Evolutionary conservation across 2,797 vertebrate genomes (phyloP).

Genomic region (Phoxinus dragarum): DNA sequence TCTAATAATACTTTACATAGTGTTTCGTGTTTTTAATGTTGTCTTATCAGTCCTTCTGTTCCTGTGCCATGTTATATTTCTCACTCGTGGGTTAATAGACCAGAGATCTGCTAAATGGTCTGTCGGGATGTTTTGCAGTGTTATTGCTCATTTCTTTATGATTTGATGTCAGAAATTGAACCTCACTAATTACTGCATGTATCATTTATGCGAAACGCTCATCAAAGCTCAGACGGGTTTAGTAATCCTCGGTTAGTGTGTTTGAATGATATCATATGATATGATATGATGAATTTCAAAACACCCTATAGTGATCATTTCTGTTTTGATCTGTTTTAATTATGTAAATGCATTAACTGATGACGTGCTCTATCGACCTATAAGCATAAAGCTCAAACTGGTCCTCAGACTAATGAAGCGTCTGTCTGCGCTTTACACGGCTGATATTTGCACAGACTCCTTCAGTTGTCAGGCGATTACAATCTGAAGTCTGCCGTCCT

Average conservation of each 20-base stretch:
- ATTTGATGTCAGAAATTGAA: slow-evolving; percentile 3
- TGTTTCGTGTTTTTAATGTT: not conserved
- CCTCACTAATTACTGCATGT: not conserved
- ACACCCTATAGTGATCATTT: not conserved
- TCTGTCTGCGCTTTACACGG: slow-evolving; percentile 34
- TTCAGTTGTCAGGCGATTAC: slow-evolving; percentile 21
- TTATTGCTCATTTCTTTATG: not conserved
- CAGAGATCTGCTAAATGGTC: not conserved
- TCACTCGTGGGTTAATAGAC: not conserved
- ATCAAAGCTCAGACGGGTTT: slow-evolving; percentile 1
- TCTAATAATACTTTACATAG: no score
- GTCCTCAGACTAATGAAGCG: slow-evolving; percentile 19
- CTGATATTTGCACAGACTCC: slow-evolving; percentile 34
- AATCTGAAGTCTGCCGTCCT: slow-evolving; percentile 26
- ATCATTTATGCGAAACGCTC: not conserved
- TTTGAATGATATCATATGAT: slow-evolving; percentile 16
- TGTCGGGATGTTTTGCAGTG: slow-evolving; percentile 8
- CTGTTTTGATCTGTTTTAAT: slow-evolving; percentile 6
- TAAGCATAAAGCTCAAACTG: slow-evolving; percentile 11
- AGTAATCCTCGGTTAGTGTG: not conserved
- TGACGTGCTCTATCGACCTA: slow-evolving; percentile 18
- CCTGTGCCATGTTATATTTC: not conserved
- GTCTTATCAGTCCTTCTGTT: not conserved
- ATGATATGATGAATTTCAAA: no score
- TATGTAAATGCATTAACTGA: slow-evolving; percentile 13